phyloP scores from a whole-genome alignment of 2,797 vertebrate genomes.

The Tolypeutes matacus region DNA sequence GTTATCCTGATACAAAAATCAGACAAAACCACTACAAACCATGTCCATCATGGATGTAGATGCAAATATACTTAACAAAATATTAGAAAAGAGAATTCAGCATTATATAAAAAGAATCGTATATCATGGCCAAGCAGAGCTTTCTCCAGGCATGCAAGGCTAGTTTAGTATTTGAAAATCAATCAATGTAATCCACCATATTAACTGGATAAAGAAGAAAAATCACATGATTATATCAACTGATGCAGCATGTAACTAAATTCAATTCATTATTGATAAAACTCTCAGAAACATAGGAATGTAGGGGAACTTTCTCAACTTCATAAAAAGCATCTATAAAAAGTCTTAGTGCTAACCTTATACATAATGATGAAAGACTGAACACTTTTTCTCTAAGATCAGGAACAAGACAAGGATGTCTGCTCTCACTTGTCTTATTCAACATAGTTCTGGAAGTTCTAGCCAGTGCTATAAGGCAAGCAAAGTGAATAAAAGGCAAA shows the following conservation, averaged over 20 bases:
- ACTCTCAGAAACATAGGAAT: background rate
- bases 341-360: background rate
- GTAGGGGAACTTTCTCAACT: background rate
- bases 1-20: background rate
- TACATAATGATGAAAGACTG: background rate
- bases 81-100: slow-evolving; percentile 25
- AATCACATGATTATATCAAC: background rate
- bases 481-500: background rate
- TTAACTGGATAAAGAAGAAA: slow-evolving; percentile 2
- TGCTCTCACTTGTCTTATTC: background rate
- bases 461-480: background rate
- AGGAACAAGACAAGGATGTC: background rate
- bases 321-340: background rate
- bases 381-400: background rate
- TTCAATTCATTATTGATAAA: background rate
- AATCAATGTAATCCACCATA: background rate
- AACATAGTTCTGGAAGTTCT: background rate
- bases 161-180: background rate
- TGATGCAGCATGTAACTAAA: background rate
- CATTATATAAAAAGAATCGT: background rate
- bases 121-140: background rate
- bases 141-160: background rate
- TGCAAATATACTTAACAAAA: background rate
- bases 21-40: background rate
- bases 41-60: background rate